Conservation (phyloP, 2,888 invertebrate genomes). For the Cremastobaeus sp. region DNA sequence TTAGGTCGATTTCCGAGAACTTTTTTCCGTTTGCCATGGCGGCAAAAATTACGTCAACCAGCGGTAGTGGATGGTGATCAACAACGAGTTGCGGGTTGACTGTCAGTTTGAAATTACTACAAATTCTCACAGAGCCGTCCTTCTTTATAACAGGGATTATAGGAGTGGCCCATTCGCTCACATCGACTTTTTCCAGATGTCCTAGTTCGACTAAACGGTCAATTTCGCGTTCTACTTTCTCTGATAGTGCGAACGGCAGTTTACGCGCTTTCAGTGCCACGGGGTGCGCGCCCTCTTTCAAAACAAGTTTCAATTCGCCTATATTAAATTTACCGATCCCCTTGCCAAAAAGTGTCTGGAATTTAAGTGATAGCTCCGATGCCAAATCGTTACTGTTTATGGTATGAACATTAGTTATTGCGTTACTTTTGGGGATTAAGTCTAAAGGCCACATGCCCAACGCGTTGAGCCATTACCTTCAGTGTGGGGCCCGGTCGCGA, state of each 20-base stretch:
- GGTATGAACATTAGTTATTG: no score
- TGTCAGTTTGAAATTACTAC: slow-evolving; percentile 71
- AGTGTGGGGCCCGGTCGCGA: slow-evolving; percentile 61
- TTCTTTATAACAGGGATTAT: slow-evolving; percentile 72
- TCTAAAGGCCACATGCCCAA: slow-evolving; percentile 59
- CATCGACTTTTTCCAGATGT: slow-evolving; percentile 58
- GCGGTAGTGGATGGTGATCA: slow-evolving; percentile 61
- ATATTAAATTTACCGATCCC: slow-evolving; percentile 6
- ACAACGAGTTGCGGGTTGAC: slow-evolving; percentile 66
- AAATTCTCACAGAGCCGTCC: slow-evolving; percentile 68
- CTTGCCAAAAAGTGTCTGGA: background rate
- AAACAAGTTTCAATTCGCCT: slow-evolving; percentile 20
- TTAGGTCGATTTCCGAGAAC: slow-evolving; percentile 67
- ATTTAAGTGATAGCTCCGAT: no score
- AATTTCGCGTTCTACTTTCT: slow-evolving; percentile 60
- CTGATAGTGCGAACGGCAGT: slow-evolving; percentile 19
- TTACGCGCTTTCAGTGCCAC: slow-evolving; percentile 18
- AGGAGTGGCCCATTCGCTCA: slow-evolving; percentile 69
- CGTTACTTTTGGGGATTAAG: no score
- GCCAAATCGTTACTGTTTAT: no score
- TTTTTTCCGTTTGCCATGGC: slow-evolving; percentile 47
- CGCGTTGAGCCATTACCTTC: slow-evolving; percentile 64
- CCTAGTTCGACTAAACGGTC: slow-evolving; percentile 56
- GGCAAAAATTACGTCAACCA: slow-evolving; percentile 53
- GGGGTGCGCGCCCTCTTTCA: slow-evolving; percentile 47